Conservation (phyloP, 2,888 invertebrate genomes). For the Chrysolina oricalcia region DNA sequence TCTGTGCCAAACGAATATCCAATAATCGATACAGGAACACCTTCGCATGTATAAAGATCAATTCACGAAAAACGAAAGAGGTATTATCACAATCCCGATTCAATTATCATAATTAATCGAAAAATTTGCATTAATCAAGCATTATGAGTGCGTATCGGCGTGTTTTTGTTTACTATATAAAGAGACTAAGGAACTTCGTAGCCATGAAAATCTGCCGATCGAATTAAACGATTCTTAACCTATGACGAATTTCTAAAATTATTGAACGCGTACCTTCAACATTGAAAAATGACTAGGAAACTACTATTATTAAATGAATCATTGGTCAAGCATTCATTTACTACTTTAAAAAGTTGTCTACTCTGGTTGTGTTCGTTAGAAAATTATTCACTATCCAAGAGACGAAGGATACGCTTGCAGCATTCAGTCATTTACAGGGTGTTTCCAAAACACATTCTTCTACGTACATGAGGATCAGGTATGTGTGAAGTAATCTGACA, state of each 20-base stretch:
- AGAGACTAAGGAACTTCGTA: conserved; percentile 42
- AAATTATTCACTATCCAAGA: neutral
- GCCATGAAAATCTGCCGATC: neutral
- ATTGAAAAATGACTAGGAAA: neutral
- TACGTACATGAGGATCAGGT: too few relatives aligned
- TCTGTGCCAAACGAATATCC: neutral
- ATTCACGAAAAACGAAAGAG: neutral
- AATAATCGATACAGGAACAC: neutral
- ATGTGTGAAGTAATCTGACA: too few relatives aligned
- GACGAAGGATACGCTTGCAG: too few relatives aligned
- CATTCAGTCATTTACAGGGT: too few relatives aligned
- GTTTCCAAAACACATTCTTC: too few relatives aligned
- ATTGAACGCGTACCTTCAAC: neutral
- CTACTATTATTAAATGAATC: neutral
- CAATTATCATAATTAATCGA: conserved; percentile 13
- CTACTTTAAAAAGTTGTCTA: neutral
- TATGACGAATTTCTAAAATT: conserved; percentile 21
- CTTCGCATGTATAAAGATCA: neutral
- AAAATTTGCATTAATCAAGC: conserved; percentile 41
- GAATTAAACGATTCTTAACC: conserved; percentile 3
- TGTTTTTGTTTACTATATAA: conserved; percentile 44
- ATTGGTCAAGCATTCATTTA: neutral
- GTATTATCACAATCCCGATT: neutral
- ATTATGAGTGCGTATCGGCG: conserved; percentile 32
- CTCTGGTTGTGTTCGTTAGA: neutral